Percentiles rank a stretch among this genome's conserved stretches.
Evolutionary conservation across 1,140 invertebrate species (phyloP).

Genomic region (Psix sp.): DNA sequence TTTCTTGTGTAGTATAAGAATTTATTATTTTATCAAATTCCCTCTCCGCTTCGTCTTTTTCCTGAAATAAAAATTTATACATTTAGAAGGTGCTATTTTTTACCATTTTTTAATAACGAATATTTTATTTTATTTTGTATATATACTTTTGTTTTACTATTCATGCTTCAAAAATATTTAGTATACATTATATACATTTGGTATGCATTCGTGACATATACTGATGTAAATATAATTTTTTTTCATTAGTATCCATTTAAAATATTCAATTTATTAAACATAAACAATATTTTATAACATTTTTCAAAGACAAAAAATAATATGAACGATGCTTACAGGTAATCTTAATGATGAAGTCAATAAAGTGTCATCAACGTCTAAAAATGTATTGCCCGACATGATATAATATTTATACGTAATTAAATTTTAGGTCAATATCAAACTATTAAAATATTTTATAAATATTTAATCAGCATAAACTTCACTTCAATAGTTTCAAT

Average conservation of each 20-base stretch:
- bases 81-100: conserved; percentile 1
- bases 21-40: conserved; percentile 31
- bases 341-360: conserved; percentile 20
- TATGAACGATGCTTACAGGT: conserved; percentile 21
- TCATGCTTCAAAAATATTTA: too few relatives aligned
- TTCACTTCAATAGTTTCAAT: too few relatives aligned
- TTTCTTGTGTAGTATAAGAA: conserved; percentile 16
- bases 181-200: too few relatives aligned
- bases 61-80: conserved; percentile 7
- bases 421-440: too few relatives aligned
- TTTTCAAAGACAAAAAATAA: neutral
- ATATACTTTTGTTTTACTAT: too few relatives aligned
- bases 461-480: too few relatives aligned
- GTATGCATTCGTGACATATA: too few relatives aligned
- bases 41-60: conserved; percentile 36
- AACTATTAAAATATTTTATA: too few relatives aligned
- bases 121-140: too few relatives aligned
- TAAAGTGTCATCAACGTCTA: conserved; percentile 32
- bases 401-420: too few relatives aligned
- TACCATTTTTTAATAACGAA: neutral
- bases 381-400: conserved; percentile 22
- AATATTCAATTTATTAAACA: too few relatives aligned
- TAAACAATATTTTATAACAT: neutral
- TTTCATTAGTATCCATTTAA: neutral
- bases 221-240: too few relatives aligned